Evolutionary conservation across 53 echinoderm and acorn worm genomes (phyloP).

Genomic region (Paracentrotus lividus): DNA sequence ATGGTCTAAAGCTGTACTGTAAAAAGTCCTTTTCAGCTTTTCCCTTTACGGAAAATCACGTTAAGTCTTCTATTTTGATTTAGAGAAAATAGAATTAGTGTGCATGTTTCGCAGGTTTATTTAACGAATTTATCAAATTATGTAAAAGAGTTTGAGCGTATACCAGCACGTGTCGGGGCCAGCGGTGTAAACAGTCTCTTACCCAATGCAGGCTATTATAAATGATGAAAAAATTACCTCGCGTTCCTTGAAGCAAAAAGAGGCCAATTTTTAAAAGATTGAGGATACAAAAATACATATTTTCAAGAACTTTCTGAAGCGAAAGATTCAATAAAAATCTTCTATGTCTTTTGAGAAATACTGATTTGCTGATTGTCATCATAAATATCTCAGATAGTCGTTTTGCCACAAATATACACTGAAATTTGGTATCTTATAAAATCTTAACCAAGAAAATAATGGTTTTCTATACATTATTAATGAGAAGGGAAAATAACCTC

Average conservation of each 20-base stretch:
- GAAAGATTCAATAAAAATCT: neutral
- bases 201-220: neutral
- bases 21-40: neutral
- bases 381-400: too few species aligned
- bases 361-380: neutral
- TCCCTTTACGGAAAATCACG: neutral
- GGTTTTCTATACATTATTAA: too few species aligned
- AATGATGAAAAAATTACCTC: neutral
- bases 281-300: neutral
- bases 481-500: too few species aligned
- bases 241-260: neutral
- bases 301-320: neutral
- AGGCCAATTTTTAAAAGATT: neutral
- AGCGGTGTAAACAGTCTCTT: neutral
- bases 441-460: too few species aligned
- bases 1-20: too few species aligned
- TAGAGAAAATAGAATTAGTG: neutral
- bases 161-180: slow-evolving; percentile 3
- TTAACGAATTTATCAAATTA: slow-evolving; percentile 50
- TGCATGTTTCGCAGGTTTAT: slow-evolving; percentile 14
- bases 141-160: slow-evolving; percentile 23
- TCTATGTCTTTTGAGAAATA: neutral
- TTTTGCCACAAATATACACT: too few species aligned
- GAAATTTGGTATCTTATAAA: too few species aligned
- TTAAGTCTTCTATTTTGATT: neutral